These are phyloP conservation scores for Saxidomus purpurata DNA, from an alignment of 1,140 invertebrate genomes.

Conservation along the genomic window DNA sequence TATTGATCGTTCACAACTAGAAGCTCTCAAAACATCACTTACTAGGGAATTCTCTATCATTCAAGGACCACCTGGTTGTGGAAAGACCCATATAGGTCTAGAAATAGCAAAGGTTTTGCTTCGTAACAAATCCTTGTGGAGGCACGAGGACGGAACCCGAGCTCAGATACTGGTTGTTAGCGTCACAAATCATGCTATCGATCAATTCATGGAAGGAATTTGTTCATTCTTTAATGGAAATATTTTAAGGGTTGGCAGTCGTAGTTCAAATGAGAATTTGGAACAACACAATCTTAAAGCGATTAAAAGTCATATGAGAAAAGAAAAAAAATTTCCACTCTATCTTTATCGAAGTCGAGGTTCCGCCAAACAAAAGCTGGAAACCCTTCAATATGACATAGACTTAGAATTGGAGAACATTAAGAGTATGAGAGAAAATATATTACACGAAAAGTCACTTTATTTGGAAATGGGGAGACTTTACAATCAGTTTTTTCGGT, in stretches of 20 bases:
- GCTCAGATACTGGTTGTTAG: conserved; percentile 92
- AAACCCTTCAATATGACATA: neutral
- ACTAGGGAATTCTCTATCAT: conserved; percentile 89
- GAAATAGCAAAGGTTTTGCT: conserved; percentile 83
- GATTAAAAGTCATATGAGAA: neutral
- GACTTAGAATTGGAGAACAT: neutral
- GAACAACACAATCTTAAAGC: neutral
- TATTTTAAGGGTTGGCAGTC: conserved; percentile 91
- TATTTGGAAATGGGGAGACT: neutral
- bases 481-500: neutral
- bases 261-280: conserved; percentile 87
- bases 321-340: neutral
- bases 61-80: conserved; percentile 88
- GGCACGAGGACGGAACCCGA: neutral
- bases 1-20: conserved; percentile 86
- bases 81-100: conserved; percentile 83
- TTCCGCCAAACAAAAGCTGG: neutral
- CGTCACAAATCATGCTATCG: conserved; percentile 95
- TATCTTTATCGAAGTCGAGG: neutral
- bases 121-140: conserved; percentile 77
- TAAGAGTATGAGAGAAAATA: neutral
- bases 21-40: conserved; percentile 86
- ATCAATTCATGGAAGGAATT: conserved; percentile 93
- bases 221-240: conserved; percentile 67
- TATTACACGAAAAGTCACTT: neutral